A percentile compares a stretch with the other conserved stretches of the same genome.
Evolutionary conservation across 2,888 invertebrate species (phyloP).

Genomic region (Apoda limacodes): DNA sequence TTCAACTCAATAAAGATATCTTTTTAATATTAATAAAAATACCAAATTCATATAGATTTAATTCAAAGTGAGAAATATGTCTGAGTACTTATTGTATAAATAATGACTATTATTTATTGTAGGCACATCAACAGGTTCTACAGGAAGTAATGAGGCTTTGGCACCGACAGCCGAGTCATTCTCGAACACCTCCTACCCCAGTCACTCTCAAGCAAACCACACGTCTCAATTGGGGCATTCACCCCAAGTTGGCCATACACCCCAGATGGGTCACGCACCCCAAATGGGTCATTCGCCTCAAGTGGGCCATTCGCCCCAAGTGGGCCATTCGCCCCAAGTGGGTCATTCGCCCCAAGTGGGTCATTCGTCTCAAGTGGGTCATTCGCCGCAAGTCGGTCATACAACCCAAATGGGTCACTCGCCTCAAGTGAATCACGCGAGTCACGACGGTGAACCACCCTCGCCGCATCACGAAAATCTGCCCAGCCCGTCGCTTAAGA

Average conservation of each 20-base stretch:
- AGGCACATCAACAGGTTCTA: slow-evolving; percentile 55
- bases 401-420: not conserved
- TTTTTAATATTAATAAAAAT: too few species aligned
- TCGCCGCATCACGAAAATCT: slow-evolving; percentile 39
- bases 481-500: slow-evolving; percentile 78
- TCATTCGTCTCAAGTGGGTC: not conserved
- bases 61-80: too few species aligned
- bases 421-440: not conserved
- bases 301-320: not conserved
- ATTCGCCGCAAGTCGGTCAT: slow-evolving; percentile 26
- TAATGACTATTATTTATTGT: slow-evolving; percentile 1
- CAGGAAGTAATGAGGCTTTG: slow-evolving; percentile 35
- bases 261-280: not conserved
- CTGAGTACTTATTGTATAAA: too few species aligned
- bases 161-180: slow-evolving; percentile 28
- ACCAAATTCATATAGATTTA: too few species aligned
- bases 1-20: too few species aligned
- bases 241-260: not conserved
- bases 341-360: slow-evolving; percentile 2
- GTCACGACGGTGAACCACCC: slow-evolving; percentile 24
- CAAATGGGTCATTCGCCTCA: not conserved
- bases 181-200: slow-evolving; percentile 9
- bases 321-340: not conserved
- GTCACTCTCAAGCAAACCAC: slow-evolving; percentile 5
- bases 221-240: not conserved